Evolutionary conservation across 2,888 invertebrate genomes (phyloP).

Genomic region (Scaptomyza cyrtandrae): DNA sequence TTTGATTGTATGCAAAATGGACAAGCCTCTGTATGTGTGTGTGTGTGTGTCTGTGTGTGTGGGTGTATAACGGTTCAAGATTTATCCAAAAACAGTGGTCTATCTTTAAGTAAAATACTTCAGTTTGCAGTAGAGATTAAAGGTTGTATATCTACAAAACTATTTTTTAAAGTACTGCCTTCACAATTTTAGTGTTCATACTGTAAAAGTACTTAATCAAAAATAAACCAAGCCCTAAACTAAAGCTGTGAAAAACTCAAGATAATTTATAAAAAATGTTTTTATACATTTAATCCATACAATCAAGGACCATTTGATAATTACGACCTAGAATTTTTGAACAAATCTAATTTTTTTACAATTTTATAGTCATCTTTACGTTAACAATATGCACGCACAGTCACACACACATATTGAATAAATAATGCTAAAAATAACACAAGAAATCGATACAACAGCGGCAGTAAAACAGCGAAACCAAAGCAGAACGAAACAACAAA

Average conservation of each 20-base stretch:
- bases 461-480: conserved; percentile 58
- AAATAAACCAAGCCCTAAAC: no score
- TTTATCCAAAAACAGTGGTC: conserved; percentile 21
- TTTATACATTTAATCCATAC: no score
- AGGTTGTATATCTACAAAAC: no score
- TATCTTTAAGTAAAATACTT: not conserved
- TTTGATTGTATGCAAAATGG: conserved; percentile 23
- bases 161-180: no score
- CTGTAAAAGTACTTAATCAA: no score
- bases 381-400: not conserved
- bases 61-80: conserved; percentile 1
- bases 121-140: no score
- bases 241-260: no score
- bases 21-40: not conserved
- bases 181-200: no score
- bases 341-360: not conserved
- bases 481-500: conserved; percentile 56
- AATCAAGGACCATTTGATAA: not conserved
- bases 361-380: not conserved
- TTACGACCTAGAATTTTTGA: not conserved
- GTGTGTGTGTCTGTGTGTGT: conserved; percentile 14
- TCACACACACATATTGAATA: conserved; percentile 38
- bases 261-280: no score
- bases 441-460: conserved; percentile 75
- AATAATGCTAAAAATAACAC: conserved; percentile 78